Percentiles rank a stretch among this genome's conserved stretches.
These are phyloP conservation scores for Phyllotreta striolata DNA, from an alignment of 2,888 invertebrate genomes.

Conservation along the genomic window DNA sequence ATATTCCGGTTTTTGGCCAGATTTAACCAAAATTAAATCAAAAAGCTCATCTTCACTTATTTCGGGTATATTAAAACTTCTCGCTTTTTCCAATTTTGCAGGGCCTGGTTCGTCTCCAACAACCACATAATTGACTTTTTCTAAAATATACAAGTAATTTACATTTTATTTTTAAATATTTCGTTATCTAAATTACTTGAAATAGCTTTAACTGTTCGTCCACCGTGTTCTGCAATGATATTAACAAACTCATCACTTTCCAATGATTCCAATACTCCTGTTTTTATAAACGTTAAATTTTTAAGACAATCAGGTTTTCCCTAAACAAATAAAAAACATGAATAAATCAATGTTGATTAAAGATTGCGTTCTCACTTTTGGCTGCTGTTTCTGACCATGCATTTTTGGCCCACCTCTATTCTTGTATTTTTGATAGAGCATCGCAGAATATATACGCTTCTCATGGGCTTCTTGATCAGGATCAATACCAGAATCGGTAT, in stretches of 20 bases:
- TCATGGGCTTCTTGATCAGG: conserved; percentile 75
- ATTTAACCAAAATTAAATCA: conserved; percentile 74
- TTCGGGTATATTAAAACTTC: conserved; percentile 73
- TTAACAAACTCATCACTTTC: conserved; percentile 81
- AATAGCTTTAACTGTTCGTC: conserved; percentile 75
- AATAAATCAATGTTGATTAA: not conserved
- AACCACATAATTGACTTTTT: conserved; percentile 76
- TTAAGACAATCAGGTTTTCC: conserved; percentile 77
- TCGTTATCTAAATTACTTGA: conserved; percentile 65
- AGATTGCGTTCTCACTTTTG: conserved; percentile 67
- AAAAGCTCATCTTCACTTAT: conserved; percentile 85
- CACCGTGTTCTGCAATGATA: conserved; percentile 81
- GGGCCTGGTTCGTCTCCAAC: conserved; percentile 88
- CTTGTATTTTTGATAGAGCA: conserved; percentile 78
- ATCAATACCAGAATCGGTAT: conserved; percentile 58
- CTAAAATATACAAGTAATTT: conserved; percentile 39
- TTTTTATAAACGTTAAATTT: conserved; percentile 77
- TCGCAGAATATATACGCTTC: conserved; percentile 70
- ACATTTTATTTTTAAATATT: conserved; percentile 9
- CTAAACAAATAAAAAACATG: conserved; percentile 56
- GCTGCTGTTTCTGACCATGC: conserved; percentile 84
- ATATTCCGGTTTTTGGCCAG: conserved; percentile 59
- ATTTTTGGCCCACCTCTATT: conserved; percentile 81
- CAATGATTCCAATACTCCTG: conserved; percentile 88
- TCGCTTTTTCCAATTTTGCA: conserved; percentile 81